These are phyloP conservation scores for Meda fulgida DNA, from an alignment of 2,797 vertebrate genomes.

Conservation along the genomic window DNA sequence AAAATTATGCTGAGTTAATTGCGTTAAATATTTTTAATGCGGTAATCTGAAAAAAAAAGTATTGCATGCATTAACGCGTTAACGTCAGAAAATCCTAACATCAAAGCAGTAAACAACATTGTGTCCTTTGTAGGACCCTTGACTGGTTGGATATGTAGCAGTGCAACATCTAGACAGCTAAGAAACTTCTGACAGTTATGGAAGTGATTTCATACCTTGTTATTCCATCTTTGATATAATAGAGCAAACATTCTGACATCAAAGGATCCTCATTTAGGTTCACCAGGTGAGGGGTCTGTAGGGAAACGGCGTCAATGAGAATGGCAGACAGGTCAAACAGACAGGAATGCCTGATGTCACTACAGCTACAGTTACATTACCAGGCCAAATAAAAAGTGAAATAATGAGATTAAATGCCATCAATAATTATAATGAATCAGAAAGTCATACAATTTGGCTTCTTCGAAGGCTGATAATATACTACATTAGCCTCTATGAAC, in stretches of 20 bases:
- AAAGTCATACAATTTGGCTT: not conserved
- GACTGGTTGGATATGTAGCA: not conserved
- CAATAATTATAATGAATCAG: not conserved
- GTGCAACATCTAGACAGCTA: constrained; percentile 13
- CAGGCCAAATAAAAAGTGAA: not conserved
- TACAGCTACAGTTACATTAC: not conserved
- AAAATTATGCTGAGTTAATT: too few species aligned
- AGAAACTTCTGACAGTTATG: constrained; percentile 13
- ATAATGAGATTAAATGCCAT: not conserved
- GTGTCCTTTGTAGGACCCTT: not conserved
- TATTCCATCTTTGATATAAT: constrained; percentile 99
- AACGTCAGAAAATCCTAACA: constrained; percentile 1
- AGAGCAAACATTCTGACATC: constrained; percentile 99
- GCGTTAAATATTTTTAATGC: too few species aligned
- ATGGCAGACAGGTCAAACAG: not conserved
- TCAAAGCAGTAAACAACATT: constrained; percentile 1
- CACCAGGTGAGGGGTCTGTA: constrained; percentile 96
- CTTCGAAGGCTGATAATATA: not conserved
- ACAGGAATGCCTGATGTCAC: not conserved
- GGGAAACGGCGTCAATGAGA: constrained; percentile 44
- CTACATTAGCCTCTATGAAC: not conserved
- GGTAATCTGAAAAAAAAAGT: too few species aligned
- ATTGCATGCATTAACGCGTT: too few species aligned
- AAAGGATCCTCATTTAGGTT: constrained; percentile 99
- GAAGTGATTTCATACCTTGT: constrained; percentile 83